Conservation (phyloP, 2,888 invertebrate species). For the Scrobipalpa costella region DNA sequence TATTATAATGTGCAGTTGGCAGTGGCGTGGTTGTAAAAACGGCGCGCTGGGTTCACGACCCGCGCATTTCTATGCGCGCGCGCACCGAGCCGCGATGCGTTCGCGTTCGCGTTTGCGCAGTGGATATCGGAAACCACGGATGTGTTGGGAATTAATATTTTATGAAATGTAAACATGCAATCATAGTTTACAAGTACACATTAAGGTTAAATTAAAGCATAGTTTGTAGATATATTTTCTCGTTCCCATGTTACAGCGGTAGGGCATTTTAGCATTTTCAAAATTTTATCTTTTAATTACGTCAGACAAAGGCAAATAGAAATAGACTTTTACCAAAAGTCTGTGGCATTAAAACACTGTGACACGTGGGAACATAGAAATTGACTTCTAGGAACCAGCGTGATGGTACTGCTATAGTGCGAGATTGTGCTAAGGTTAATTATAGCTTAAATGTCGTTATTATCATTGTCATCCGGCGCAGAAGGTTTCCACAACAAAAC, state of each 20-base stretch:
- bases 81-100: constrained; percentile 24
- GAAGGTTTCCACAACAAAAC: constrained; percentile 2
- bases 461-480: background rate
- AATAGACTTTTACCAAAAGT: too few relatives aligned
- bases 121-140: background rate
- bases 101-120: constrained; percentile 8
- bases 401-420: background rate
- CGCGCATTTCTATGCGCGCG: constrained; percentile 30
- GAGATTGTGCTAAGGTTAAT: constrained; percentile 8
- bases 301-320: too few relatives aligned
- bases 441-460: background rate
- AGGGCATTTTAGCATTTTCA: too few relatives aligned
- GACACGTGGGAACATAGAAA: constrained; percentile 8
- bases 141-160: background rate
- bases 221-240: too few relatives aligned
- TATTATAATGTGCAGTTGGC: background rate
- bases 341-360: background rate
- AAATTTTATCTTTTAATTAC: too few relatives aligned
- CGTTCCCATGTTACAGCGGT: too few relatives aligned
- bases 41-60: constrained; percentile 32
- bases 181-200: too few relatives aligned
- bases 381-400: background rate
- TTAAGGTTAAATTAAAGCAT: too few relatives aligned
- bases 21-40: background rate
- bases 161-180: too few relatives aligned